These are phyloP conservation scores for Orbicella faveolata DNA, from an alignment of 64 coral and sea anemone genomes.

Conservation along the genomic window DNA sequence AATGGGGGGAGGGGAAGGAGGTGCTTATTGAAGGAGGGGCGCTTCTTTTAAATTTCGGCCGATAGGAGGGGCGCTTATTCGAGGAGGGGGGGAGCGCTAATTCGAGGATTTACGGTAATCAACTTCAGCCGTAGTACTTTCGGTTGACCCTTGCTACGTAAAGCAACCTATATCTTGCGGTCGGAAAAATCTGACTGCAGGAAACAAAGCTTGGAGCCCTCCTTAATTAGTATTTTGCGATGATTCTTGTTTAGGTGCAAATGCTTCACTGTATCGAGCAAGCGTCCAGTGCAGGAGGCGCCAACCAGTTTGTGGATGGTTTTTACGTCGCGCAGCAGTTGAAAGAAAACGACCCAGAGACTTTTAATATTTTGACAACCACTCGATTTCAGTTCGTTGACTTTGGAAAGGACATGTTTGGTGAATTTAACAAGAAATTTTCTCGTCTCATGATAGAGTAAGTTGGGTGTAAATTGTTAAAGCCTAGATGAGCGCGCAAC, in stretches of 20 bases:
- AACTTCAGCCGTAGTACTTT: too few species aligned
- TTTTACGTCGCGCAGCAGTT: slow-evolving; percentile 65
- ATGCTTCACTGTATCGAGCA: slow-evolving; percentile 79
- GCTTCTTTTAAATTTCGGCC: too few species aligned
- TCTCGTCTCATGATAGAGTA: slow-evolving; percentile 58
- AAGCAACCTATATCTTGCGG: too few species aligned
- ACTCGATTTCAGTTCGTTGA: slow-evolving; percentile 67
- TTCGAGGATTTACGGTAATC: too few species aligned
- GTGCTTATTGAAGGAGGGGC: too few species aligned
- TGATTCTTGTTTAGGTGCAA: slow-evolving; percentile 46
- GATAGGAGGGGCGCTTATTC: too few species aligned
- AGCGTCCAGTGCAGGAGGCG: slow-evolving; percentile 43
- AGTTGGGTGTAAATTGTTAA: slow-evolving; percentile 12
- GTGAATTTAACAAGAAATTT: slow-evolving; percentile 65
- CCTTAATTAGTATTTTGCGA: neutral
- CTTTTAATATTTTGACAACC: slow-evolving; percentile 48
- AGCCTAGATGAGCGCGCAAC: neutral
- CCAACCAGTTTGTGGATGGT: slow-evolving; percentile 77
- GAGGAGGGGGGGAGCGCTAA: too few species aligned
- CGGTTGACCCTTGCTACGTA: too few species aligned
- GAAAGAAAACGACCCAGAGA: slow-evolving; percentile 40
- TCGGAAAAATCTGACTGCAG: neutral
- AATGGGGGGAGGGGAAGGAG: too few species aligned
- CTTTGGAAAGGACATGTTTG: slow-evolving; percentile 64
- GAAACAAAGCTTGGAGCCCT: neutral